Conservation (phyloP, 1,140 invertebrate species). For the Vanessa tameamea region DNA sequence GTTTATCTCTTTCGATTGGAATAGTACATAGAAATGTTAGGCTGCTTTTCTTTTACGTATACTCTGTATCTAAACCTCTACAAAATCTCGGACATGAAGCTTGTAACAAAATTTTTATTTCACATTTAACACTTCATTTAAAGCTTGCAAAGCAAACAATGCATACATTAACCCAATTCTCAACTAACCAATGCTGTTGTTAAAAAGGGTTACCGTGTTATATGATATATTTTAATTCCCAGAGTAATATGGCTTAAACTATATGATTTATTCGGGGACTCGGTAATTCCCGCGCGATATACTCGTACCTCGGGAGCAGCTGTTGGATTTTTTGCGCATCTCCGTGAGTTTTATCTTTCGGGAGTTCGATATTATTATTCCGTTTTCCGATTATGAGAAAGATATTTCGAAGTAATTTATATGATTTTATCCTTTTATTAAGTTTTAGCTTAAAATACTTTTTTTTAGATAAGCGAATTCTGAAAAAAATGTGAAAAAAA, state of each 20-base stretch:
- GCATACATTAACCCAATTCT: background rate
- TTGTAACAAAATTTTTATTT: too few species aligned
- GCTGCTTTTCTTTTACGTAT: too few species aligned
- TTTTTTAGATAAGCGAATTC: too few species aligned
- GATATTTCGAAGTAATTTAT: background rate
- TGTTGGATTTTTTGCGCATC: background rate
- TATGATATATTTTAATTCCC: slow-evolving; percentile 1
- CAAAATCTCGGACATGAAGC: too few species aligned
- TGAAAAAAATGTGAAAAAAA: too few species aligned
- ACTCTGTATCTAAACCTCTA: too few species aligned
- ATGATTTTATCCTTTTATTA: too few species aligned
- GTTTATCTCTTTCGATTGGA: too few species aligned
- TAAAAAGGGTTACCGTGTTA: slow-evolving; percentile 5
- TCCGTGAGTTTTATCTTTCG: background rate
- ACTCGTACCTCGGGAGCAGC: background rate
- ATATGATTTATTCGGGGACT: background rate
- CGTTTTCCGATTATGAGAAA: background rate
- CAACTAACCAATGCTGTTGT: background rate
- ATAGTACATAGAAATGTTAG: too few species aligned
- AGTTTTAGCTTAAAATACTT: too few species aligned
- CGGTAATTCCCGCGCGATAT: background rate
- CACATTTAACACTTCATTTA: too few species aligned
- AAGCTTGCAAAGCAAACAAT: background rate
- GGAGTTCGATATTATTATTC: background rate
- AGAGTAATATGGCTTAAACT: background rate